Conservation (phyloP, 2,113 vertebrate species). For the Pachyramphus minor region DNA sequence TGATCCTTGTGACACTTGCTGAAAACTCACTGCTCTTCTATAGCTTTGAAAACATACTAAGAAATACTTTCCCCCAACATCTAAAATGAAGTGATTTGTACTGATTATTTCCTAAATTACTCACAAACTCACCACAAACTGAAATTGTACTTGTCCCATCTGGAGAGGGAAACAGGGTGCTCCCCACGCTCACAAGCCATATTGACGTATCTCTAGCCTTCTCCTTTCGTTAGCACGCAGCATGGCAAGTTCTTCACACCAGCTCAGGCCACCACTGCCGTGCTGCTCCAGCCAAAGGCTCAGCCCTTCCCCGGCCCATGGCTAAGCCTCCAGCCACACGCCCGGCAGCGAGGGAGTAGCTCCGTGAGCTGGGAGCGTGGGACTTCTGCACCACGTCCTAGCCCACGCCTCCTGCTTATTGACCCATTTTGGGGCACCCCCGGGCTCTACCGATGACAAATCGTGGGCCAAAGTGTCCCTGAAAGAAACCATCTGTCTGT, state of each 20-base stretch:
- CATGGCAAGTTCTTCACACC: neutral
- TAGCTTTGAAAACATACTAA: neutral
- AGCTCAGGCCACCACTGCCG: neutral
- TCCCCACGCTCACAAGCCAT: neutral
- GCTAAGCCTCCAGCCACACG: no score
- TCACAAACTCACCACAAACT: neutral
- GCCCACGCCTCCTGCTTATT: neutral
- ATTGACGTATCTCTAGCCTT: accelerated
- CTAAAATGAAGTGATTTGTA: neutral
- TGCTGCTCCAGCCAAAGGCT: neutral
- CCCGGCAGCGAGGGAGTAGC: neutral
- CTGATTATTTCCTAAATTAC: neutral
- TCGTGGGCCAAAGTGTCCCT: accelerated
- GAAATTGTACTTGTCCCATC: neutral
- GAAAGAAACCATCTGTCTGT: accelerated
- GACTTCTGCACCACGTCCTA: neutral
- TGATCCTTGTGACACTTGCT: neutral
- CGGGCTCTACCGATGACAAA: neutral
- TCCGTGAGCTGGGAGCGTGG: accelerated
- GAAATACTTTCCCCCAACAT: neutral
- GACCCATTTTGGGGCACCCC: neutral
- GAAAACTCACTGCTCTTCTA: neutral
- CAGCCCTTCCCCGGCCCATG: no score
- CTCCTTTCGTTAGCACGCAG: neutral
- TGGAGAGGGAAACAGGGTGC: neutral